These are phyloP conservation scores for Conomelus anceps DNA, from an alignment of 2,888 invertebrate genomes.

Conservation along the genomic window DNA sequence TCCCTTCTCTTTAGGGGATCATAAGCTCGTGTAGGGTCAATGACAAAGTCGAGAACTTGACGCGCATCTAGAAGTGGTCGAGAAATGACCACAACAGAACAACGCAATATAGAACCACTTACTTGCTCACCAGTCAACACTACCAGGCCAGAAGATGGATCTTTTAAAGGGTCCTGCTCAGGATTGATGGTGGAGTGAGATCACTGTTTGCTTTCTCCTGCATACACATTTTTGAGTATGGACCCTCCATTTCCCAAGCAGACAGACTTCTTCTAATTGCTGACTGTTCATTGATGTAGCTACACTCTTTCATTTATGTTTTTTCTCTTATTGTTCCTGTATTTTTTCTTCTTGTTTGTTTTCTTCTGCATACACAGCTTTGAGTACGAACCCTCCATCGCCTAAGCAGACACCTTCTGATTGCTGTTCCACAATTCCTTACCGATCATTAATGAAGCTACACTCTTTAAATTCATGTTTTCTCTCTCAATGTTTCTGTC, in stretches of 20 bases:
- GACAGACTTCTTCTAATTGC: not conserved
- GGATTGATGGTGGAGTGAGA: not conserved
- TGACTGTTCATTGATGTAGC: not conserved
- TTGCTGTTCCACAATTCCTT: no score
- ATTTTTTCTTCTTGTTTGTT: no score
- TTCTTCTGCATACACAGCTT: no score
- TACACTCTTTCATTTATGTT: not conserved
- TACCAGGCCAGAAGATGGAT: not conserved
- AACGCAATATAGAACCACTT: not conserved
- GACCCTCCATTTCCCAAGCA: not conserved
- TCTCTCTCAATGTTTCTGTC: no score
- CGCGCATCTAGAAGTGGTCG: not conserved
- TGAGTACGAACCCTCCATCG: no score
- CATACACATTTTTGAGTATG: not conserved
- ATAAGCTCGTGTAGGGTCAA: no score
- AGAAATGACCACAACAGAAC: not conserved
- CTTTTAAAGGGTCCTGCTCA: not conserved
- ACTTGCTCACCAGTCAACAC: not conserved
- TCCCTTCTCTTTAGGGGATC: not conserved
- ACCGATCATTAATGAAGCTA: no score
- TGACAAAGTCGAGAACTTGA: not conserved
- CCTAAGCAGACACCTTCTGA: no score
- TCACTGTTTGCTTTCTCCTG: not conserved
- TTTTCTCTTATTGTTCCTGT: not conserved
- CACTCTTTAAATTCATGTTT: no score